Percentiles rank a stretch among this genome's conserved stretches.
These are phyloP conservation scores for Folsomia manolachei DNA, from an alignment of 2,888 invertebrate species.

Conservation along the genomic window DNA sequence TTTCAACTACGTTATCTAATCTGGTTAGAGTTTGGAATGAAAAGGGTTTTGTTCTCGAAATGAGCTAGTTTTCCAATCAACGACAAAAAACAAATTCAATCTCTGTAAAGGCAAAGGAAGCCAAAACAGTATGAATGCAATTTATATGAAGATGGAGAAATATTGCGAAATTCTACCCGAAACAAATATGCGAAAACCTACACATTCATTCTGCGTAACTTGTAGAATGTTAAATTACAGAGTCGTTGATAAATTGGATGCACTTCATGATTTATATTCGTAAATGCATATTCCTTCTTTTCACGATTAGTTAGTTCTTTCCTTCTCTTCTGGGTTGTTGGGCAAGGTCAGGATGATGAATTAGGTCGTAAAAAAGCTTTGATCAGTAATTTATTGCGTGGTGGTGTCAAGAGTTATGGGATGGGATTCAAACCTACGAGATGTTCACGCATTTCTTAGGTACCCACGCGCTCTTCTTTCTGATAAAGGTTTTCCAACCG, in stretches of 20 bases:
- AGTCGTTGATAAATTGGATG: not conserved
- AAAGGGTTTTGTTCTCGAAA: not conserved
- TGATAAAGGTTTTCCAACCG: no score
- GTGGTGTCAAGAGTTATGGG: not conserved
- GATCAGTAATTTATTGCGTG: conserved; percentile 3
- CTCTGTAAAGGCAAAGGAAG: no score
- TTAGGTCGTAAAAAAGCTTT: conserved; percentile 8
- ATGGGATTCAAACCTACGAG: not conserved
- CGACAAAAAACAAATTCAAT: no score
- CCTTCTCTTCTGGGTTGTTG: not conserved
- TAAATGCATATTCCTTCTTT: not conserved
- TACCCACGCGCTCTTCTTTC: no score
- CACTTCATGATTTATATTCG: not conserved
- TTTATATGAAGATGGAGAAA: not conserved
- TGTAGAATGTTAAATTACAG: no score
- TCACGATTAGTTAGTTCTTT: not conserved
- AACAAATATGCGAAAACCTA: no score
- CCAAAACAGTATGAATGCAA: no score
- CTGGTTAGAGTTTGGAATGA: no score
- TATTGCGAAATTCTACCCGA: not conserved
- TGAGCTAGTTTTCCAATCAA: not conserved
- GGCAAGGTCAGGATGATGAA: conserved; percentile 7
- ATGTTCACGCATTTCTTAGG: no score
- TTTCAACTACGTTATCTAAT: not conserved
- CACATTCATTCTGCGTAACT: no score